These are phyloP conservation scores for Cataglyphis hispanica DNA, from an alignment of 1,140 invertebrate species.

Conservation along the genomic window DNA sequence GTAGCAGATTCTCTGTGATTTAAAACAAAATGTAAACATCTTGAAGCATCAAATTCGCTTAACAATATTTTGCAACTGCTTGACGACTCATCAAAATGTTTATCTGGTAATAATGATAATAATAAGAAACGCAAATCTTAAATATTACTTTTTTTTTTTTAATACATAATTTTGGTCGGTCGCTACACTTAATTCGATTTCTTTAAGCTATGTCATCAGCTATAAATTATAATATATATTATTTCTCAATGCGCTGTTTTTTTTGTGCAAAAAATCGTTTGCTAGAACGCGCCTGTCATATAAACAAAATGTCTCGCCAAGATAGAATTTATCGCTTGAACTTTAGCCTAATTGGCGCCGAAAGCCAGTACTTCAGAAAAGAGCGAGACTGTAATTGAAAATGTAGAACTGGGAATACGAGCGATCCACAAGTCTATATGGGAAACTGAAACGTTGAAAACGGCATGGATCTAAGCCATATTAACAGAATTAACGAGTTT, in stretches of 20 bases:
- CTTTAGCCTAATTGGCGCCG: conserved; percentile 25
- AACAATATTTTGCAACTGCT: neutral
- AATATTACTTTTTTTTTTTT: neutral
- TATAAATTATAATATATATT: neutral
- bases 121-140: neutral
- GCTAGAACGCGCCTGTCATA: neutral
- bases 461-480: neutral
- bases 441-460: neutral
- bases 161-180: neutral
- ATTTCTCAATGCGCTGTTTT: neutral
- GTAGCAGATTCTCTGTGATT: neutral
- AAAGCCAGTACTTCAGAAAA: neutral
- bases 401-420: neutral
- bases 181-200: conserved; percentile 6
- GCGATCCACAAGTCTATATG: neutral
- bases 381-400: conserved; percentile 10
- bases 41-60: neutral
- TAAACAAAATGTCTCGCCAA: neutral
- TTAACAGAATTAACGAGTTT: neutral
- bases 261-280: neutral
- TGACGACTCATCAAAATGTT: neutral
- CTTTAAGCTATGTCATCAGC: neutral
- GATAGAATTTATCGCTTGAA: conserved; percentile 45
- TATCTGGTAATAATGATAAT: neutral
- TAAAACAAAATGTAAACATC: neutral